phyloP scores from a whole-genome alignment of 92 coral and sea anemone species.

The Porites evermanni region DNA sequence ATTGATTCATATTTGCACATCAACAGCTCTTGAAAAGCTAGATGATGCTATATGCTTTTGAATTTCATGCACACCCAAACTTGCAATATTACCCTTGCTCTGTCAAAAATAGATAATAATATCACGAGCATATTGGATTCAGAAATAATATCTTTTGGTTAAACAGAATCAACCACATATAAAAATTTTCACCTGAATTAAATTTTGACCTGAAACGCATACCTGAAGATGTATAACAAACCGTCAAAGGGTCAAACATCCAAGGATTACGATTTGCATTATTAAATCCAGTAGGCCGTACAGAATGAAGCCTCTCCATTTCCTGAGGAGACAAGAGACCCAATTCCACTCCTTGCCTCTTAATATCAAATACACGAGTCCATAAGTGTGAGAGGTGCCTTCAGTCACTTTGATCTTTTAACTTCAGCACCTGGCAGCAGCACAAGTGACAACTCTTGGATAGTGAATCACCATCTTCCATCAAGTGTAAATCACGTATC shows the following conservation, averaged over 20 bases:
- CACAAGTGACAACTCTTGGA: too few species aligned
- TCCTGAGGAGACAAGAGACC: constrained; percentile 10
- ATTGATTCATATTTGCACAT: constrained; percentile 45
- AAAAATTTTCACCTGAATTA: too few species aligned
- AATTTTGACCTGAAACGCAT: not conserved
- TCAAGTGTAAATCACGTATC: too few species aligned
- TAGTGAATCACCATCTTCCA: too few species aligned
- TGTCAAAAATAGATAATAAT: constrained; percentile 1
- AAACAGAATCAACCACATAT: too few species aligned
- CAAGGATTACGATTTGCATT: constrained; percentile 10
- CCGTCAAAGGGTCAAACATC: constrained; percentile 35
- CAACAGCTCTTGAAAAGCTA: constrained; percentile 62
- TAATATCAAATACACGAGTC: constrained; percentile 9
- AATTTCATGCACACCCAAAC: constrained; percentile 62
- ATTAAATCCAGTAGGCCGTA: not conserved
- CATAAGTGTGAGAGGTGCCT: constrained; percentile 10
- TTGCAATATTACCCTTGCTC: constrained; percentile 71
- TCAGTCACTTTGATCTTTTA: too few species aligned
- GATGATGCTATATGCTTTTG: constrained; percentile 45
- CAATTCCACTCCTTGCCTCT: constrained; percentile 2
- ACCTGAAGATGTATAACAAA: not conserved
- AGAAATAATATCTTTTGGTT: too few species aligned
- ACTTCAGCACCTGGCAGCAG: too few species aligned
- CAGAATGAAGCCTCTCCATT: constrained; percentile 28
- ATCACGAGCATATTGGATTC: not conserved